Percentiles rank a stretch among this genome's conserved stretches.
Conservation (phyloP, 2,888 invertebrate genomes). For the Augiades crinisus region DNA sequence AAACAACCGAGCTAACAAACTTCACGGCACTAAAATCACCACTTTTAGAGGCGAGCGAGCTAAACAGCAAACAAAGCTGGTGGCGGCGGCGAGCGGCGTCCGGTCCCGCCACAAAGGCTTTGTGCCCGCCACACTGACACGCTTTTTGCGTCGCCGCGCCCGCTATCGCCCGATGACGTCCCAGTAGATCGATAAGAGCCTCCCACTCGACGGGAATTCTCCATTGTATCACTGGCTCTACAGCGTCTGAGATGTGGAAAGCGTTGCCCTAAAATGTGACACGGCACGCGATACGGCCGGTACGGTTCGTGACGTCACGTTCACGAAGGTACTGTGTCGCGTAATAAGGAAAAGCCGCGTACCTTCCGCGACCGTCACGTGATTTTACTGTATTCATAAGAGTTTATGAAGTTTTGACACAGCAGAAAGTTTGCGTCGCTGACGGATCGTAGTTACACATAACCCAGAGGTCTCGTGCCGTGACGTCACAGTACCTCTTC, state of each 20-base stretch:
- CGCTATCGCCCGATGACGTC: conserved; percentile 79
- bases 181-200: conserved; percentile 79
- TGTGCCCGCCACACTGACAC: conserved; percentile 76
- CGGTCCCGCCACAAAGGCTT: conserved; percentile 74
- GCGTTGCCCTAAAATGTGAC: conserved; percentile 65
- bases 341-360: no score
- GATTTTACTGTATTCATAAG: not conserved
- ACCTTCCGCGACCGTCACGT: no score
- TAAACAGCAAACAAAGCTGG: conserved; percentile 75
- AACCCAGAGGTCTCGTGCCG: no score
- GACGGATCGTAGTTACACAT: no score
- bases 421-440: no score
- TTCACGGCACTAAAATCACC: conserved; percentile 63
- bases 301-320: conserved; percentile 30
- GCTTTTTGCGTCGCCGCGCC: conserved; percentile 75
- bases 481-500: no score
- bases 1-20: conserved; percentile 49
- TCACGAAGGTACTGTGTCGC: no score
- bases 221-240: conserved; percentile 76
- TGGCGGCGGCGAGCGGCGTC: conserved; percentile 72
- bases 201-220: conserved; percentile 74
- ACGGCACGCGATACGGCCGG: conserved; percentile 46
- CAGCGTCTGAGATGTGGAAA: conserved; percentile 75
- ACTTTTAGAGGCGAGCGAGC: conserved; percentile 65
- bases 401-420: no score